Base-by-base conservation (phyloP, 2,113 vertebrate genomes). In the Lonchura striata region DNA sequence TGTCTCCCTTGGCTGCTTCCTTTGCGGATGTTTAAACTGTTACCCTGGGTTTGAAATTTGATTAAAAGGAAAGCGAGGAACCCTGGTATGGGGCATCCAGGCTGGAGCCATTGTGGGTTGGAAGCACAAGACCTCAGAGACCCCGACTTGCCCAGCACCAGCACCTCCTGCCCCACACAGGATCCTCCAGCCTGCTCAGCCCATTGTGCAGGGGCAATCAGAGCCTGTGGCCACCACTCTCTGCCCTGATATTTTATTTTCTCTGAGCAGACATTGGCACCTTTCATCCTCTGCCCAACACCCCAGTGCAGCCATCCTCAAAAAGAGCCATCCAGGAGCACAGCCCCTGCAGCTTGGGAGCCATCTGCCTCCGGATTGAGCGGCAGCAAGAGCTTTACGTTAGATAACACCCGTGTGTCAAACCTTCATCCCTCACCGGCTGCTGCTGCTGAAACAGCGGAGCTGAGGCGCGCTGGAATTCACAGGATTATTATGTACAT, bases 71-170 rank as follows among this genome's bases (percentile, higher is more conserved):
- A 84, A 65, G 37, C 0, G 4, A 88, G 52, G 30, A 64, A 25
- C 9, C 37, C 7, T 6, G 37, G 28, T 7, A 4, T 23, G 24
- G 35, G 59, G 24, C 18, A 56, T 20, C 2, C 56, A n/a, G 68
- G 90, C 39, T 31, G 84, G 33, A 53, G 15, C 35, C 5, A 0
- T 35, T 13, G 17, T 0, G 7, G 28, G 23, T 66, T 41, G 39
- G 60, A 61, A 91, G 46, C 71, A 49, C n/a, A 35, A 68, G 82
- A 53, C 28, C 75, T 19, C 15, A 1, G 50, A 82, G 82, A 33
- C 49, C 41, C 41, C 0, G 0, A 5, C 37, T 66, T 3, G 1
- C 33, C 0, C 0, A 0, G 23, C 49, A 28, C 35, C 23, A 10
- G 7, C 79, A 82, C 31, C 50, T 31, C 33, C 80, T 12, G 70